These are phyloP conservation scores for Dynastes hyllus DNA, from an alignment of 2,888 invertebrate species.

Conservation along the genomic window DNA sequence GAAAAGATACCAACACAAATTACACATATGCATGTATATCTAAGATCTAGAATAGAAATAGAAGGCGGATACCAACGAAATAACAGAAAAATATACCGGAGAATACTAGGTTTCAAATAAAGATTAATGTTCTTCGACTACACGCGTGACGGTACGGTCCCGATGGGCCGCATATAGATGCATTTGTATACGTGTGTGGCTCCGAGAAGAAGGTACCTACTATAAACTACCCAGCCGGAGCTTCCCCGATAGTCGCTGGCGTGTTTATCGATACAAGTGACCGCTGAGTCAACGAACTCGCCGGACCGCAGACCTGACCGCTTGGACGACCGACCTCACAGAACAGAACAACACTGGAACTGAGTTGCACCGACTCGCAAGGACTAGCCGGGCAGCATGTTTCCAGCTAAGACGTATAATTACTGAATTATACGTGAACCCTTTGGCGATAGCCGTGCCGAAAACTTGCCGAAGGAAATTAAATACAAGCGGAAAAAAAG, in stretches of 20 bases:
- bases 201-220: constrained; percentile 1
- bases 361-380: constrained; percentile 15
- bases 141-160: not conserved
- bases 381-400: constrained; percentile 21
- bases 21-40: too few relatives aligned
- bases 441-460: constrained; percentile 32
- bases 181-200: constrained; percentile 12
- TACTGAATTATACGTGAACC: constrained; percentile 50
- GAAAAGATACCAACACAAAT: too few relatives aligned
- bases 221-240: not conserved
- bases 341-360: constrained; percentile 18
- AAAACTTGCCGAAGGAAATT: constrained; percentile 22
- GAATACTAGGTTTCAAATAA: too few relatives aligned
- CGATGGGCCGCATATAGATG: not conserved
- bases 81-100: too few relatives aligned
- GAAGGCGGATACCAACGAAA: too few relatives aligned
- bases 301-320: constrained; percentile 30
- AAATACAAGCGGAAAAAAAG: not conserved
- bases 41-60: too few relatives aligned
- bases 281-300: constrained; percentile 43
- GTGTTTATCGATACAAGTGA: constrained; percentile 38
- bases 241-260: constrained; percentile 17
- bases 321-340: constrained; percentile 32
- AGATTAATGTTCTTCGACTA: constrained; percentile 2
- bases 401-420: constrained; percentile 45